phyloP scores from a whole-genome alignment of 2,113 vertebrate species.

The Hippocampus mohnikei region DNA sequence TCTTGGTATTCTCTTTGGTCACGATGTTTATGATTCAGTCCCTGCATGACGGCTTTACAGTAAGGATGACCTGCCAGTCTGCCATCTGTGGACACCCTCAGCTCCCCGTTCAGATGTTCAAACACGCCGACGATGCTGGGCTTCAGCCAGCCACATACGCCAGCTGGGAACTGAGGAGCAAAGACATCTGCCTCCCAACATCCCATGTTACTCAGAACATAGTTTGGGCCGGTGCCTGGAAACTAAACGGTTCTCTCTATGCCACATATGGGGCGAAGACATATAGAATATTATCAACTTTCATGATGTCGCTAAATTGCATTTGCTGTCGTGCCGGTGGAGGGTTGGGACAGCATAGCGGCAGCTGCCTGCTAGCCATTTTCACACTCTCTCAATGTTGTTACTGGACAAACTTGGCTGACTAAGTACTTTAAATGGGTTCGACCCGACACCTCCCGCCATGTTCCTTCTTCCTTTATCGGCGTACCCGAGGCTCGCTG shows the following conservation, averaged over 20 bases:
- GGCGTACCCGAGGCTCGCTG: neutral
- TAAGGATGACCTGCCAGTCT: conserved; percentile 25
- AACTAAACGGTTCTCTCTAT: conserved; percentile 27
- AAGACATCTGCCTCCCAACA: conserved; percentile 50
- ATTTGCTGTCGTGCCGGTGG: conserved; percentile 32
- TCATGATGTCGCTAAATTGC: neutral
- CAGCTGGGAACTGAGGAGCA: conserved; percentile 40
- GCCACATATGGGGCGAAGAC: neutral
- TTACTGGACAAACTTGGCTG: conserved; percentile 49
- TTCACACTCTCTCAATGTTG: conserved; percentile 42
- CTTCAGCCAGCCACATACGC: conserved; percentile 47
- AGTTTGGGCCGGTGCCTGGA: conserved; percentile 42
- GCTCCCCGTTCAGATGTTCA: conserved; percentile 38
- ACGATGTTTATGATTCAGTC: conserved; percentile 12
- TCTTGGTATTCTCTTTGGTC: conserved; percentile 29
- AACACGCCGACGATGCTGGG: conserved; percentile 40
- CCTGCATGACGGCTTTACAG: conserved; percentile 16
- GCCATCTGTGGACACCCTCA: conserved; percentile 12
- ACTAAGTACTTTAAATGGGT: conserved; percentile 66
- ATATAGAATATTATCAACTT: too few relatives aligned
- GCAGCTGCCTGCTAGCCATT: conserved; percentile 50
- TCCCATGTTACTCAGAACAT: conserved; percentile 33
- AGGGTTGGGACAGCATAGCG: conserved; percentile 13
- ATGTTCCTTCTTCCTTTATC: conserved; percentile 27
- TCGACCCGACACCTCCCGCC: conserved; percentile 36